phyloP scores from a whole-genome alignment of 2,113 vertebrate genomes.

The Sula dactylatra region DNA sequence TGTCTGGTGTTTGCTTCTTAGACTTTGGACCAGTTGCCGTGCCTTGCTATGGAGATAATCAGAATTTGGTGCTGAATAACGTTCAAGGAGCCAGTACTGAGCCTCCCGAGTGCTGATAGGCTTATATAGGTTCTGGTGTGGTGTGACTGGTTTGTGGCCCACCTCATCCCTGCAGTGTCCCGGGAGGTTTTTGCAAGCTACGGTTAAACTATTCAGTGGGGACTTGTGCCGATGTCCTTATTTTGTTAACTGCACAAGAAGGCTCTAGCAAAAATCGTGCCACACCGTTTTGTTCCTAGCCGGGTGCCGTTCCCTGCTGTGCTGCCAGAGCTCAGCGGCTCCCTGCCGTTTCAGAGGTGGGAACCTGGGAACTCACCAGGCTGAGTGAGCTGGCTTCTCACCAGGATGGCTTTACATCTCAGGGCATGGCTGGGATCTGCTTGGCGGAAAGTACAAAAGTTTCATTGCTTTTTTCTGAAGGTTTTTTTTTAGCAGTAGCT shows the following conservation, averaged over 20 bases:
- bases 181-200: not conserved
- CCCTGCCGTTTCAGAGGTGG: not conserved
- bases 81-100: not conserved
- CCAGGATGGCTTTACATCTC: not conserved
- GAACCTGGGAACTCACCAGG: not conserved
- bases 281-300: not conserved
- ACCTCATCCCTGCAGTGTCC: not conserved
- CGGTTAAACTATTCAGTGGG: not conserved
- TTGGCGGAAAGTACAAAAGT: not conserved
- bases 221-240: not conserved
- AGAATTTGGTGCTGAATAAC: not conserved
- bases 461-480: not conserved
- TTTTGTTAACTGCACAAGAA: rapidly evolving
- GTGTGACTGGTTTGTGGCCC: not conserved
- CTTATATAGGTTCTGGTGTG: not conserved
- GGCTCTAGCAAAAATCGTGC: not conserved
- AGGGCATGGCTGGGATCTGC: not conserved
- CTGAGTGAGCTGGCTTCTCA: not conserved
- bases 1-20: not conserved
- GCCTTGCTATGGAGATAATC: not conserved
- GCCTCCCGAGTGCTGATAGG: not conserved
- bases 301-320: not conserved
- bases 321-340: not conserved
- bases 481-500: not conserved
- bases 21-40: not conserved